These are phyloP conservation scores for Lutraria lutraria DNA, from an alignment of 2,888 invertebrate genomes.

Conservation along the genomic window DNA sequence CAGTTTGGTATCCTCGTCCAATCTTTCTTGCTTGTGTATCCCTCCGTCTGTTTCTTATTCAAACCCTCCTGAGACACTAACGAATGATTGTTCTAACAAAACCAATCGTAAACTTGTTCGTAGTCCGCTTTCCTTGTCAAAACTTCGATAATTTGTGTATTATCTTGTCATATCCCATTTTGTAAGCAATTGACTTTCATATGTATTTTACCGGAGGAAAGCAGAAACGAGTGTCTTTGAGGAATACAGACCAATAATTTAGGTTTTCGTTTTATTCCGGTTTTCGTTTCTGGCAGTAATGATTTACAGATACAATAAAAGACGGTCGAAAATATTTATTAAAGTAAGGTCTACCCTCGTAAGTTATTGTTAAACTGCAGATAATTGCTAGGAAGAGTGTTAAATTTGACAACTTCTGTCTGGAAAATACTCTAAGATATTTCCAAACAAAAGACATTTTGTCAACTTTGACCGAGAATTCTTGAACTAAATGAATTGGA, in stretches of 20 bases:
- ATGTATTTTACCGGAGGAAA: background rate
- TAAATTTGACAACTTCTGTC: background rate
- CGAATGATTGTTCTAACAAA: background rate
- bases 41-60: background rate
- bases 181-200: conserved; percentile 14
- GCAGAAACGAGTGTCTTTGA: background rate
- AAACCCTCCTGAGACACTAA: background rate
- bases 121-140: background rate
- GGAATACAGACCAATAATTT: background rate
- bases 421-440: background rate
- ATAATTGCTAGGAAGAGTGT: background rate
- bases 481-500: background rate
- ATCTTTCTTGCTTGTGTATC: conserved; percentile 3
- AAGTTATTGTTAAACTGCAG: background rate
- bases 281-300: background rate
- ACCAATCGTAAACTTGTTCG: conserved; percentile 8
- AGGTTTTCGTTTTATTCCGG: background rate
- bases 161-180: background rate
- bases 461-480: background rate
- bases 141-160: conserved; percentile 14
- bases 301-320: background rate
- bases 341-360: background rate
- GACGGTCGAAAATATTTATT: background rate
- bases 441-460: background rate
- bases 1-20: background rate